Evolutionary conservation across 1,140 invertebrate genomes (phyloP).

Genomic region (Argopecten irradians): DNA sequence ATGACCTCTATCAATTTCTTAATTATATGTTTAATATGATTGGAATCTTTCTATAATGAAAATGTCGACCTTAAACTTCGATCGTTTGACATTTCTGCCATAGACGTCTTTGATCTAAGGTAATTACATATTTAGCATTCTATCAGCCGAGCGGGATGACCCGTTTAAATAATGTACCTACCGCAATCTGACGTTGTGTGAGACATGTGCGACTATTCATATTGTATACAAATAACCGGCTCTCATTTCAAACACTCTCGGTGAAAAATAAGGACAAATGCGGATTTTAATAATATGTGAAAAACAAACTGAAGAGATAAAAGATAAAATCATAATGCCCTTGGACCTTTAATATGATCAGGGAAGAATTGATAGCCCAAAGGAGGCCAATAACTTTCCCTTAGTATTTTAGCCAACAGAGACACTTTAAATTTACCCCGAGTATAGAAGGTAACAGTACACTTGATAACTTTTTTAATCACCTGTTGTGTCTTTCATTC

Average conservation of each 20-base stretch:
- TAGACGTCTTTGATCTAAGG: neutral
- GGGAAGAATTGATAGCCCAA: neutral
- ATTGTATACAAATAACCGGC: neutral
- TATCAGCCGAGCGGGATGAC: neutral
- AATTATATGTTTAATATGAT: conserved; percentile 19
- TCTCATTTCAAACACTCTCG: neutral
- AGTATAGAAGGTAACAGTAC: neutral
- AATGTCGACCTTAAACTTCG: conserved; percentile 9
- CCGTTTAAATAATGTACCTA: neutral
- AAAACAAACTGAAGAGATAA: conserved; percentile 18
- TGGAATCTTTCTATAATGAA: neutral
- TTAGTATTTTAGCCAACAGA: neutral
- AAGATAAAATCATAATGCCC: neutral
- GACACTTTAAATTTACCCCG: conserved; percentile 5
- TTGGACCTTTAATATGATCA: neutral
- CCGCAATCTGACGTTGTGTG: neutral
- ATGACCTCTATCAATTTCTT: neutral
- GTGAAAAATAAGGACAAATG: neutral
- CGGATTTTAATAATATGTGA: neutral
- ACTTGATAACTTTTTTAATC: neutral
- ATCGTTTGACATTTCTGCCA: neutral
- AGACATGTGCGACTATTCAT: neutral
- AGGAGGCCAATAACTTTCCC: neutral
- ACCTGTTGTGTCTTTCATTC: neutral
- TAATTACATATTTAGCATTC: neutral